Conservation (phyloP, 1,140 invertebrate species). For the Aphidius ervi region DNA sequence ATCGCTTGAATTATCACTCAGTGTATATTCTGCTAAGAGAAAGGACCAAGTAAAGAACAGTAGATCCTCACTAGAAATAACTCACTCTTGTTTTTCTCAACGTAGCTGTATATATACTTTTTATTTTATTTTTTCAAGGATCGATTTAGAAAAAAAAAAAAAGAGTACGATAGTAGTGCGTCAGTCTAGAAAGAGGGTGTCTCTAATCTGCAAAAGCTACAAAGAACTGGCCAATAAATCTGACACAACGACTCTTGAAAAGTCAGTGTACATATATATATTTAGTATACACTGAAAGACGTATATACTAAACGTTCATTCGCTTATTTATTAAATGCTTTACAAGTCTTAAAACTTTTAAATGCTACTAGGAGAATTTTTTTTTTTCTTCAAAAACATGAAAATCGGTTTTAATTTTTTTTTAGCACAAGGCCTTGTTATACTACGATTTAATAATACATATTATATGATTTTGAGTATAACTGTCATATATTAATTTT, state of each 20-base stretch:
- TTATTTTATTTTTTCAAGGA: not conserved
- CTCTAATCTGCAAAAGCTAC: slow-evolving; percentile 41
- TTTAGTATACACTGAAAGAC: too few species aligned
- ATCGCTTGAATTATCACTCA: slow-evolving; percentile 45
- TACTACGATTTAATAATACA: too few species aligned
- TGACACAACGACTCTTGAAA: slow-evolving; percentile 29
- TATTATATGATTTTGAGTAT: too few species aligned
- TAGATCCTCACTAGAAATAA: slow-evolving; percentile 38
- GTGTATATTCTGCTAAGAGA: not conserved
- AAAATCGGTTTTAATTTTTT: too few species aligned
- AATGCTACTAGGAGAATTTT: too few species aligned
- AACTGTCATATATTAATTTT: too few species aligned
- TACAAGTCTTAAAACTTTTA: too few species aligned
- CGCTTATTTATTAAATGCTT: slow-evolving; percentile 31
- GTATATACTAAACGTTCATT: slow-evolving; percentile 26
- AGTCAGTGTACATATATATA: slow-evolving; percentile 1
- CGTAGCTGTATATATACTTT: slow-evolving; percentile 20
- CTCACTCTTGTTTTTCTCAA: slow-evolving; percentile 50
- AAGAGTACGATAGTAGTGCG: slow-evolving; percentile 3
- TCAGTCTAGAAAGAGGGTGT: slow-evolving; percentile 1
- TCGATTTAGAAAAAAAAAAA: slow-evolving; percentile 21
- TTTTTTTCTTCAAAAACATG: too few species aligned
- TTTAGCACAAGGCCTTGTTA: too few species aligned
- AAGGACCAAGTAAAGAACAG: slow-evolving; percentile 24
- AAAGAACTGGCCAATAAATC: slow-evolving; percentile 33